Percentiles rank a stretch among this genome's conserved stretches.
Evolutionary conservation across 2,113 vertebrate species (phyloP).

Genomic region (Corythoichthys intestinalis): DNA sequence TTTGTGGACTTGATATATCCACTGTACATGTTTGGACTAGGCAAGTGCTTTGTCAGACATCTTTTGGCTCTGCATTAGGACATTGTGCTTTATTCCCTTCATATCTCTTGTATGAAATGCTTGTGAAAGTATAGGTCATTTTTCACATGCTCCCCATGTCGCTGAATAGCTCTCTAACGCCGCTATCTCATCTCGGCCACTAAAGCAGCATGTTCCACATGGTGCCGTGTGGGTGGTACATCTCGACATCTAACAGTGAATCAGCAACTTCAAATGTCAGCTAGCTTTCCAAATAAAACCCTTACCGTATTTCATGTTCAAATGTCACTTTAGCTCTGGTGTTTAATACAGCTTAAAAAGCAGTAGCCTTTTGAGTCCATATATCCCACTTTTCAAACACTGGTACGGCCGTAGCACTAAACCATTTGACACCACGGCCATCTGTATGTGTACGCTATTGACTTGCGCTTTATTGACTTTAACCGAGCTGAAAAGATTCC

Average conservation of each 20-base stretch:
- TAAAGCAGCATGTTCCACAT: slow-evolving; percentile 59
- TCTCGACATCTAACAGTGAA: slow-evolving; percentile 61
- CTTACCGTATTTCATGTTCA: slow-evolving; percentile 60
- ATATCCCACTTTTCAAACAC: slow-evolving; percentile 39
- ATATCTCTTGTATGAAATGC: slow-evolving; percentile 38
- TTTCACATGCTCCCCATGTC: slow-evolving; percentile 56
- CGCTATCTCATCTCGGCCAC: slow-evolving; percentile 51
- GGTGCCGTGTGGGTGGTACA: slow-evolving; percentile 52
- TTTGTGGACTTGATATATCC: neutral
- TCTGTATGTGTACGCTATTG: slow-evolving; percentile 61
- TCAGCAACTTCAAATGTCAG: slow-evolving; percentile 70
- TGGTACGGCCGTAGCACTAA: slow-evolving; percentile 32
- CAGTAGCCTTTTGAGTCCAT: slow-evolving; percentile 44
- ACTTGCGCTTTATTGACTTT: slow-evolving; percentile 64
- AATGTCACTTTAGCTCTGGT: slow-evolving; percentile 55
- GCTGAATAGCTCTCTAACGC: slow-evolving; percentile 44
- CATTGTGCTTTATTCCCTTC: slow-evolving; percentile 24
- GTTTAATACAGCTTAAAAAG: slow-evolving; percentile 41
- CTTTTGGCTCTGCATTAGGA: slow-evolving; percentile 16
- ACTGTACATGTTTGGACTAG: neutral
- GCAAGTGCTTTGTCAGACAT: neutral
- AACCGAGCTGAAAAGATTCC: slow-evolving; percentile 58
- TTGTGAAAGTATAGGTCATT: slow-evolving; percentile 55
- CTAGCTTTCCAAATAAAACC: slow-evolving; percentile 47
- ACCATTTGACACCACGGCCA: slow-evolving; percentile 42